Conservation (phyloP, 2,113 vertebrate species). For the Nesoenas mayeri region DNA sequence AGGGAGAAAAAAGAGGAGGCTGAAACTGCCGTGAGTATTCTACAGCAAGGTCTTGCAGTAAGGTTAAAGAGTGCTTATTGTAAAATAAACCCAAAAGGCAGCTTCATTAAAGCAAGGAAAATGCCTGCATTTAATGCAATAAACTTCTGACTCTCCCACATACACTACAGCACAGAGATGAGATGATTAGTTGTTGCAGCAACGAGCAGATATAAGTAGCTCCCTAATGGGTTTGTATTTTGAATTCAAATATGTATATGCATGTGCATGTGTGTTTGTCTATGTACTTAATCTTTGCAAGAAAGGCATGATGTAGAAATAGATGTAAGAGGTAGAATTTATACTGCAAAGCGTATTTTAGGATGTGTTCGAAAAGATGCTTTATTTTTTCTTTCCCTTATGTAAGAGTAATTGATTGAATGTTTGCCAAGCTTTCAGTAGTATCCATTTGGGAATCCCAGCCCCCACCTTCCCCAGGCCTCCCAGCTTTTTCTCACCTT, state of each 20-base stretch:
- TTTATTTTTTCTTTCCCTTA: slow-evolving; percentile 36
- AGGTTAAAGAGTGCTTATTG: slow-evolving; percentile 29
- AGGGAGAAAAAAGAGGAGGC: slow-evolving; percentile 20
- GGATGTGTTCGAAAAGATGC: slow-evolving; percentile 28
- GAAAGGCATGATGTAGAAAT: background rate
- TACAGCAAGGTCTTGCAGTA: background rate
- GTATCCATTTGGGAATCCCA: slow-evolving; percentile 57
- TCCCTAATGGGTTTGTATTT: slow-evolving; percentile 29
- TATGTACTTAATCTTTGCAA: background rate
- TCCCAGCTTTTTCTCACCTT: slow-evolving; percentile 63
- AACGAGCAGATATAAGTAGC: slow-evolving; percentile 5
- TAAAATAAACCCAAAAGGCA: slow-evolving; percentile 23
- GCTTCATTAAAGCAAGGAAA: background rate
- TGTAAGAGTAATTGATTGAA: slow-evolving; percentile 61
- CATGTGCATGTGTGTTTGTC: background rate
- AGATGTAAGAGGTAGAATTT: slow-evolving; percentile 47
- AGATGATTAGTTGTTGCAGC: slow-evolving; percentile 31
- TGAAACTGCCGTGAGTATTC: slow-evolving; percentile 60
- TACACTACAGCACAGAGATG: background rate
- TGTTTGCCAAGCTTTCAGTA: slow-evolving; percentile 66
- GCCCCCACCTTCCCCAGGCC: slow-evolving; percentile 1
- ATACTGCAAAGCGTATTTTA: slow-evolving; percentile 43
- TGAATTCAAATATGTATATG: slow-evolving; percentile 10
- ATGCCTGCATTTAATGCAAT: slow-evolving; percentile 11
- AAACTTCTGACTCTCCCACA: slow-evolving; percentile 37